Evolutionary conservation across 2,113 vertebrate genomes (phyloP), one percentile per base, ranked within the genome.

Genomic region (Catharus minimus): DNA sequence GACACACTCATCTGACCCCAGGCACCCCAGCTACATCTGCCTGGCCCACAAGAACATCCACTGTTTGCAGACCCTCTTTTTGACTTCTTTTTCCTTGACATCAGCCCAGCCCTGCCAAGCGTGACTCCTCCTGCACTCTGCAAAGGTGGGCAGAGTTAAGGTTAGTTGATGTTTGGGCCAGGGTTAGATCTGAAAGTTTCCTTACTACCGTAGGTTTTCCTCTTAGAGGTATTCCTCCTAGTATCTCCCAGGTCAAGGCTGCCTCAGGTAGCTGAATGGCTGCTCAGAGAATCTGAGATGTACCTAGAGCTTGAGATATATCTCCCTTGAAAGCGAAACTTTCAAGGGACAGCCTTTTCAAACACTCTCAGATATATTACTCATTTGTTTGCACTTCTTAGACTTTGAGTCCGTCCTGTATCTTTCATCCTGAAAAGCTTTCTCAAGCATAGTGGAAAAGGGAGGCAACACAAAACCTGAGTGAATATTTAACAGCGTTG

Each of bases 401-500:
- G 23, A 56, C 7, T 80, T 73, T 0, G 0, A 84, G 69, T 56
- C 24, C 2, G 1, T 60, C 36, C 22, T 32, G 2, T 60, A 28
- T 41, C 47, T 46, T 50, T 89, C 52, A 33, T 11, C 13, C 21
- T 84, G 57, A 87, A 44, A 89, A 69, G 12, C 32, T 68, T 75
- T 46, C 67, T 52, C 13, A 11, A 26, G 10, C 8, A 2, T 26
- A 67, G 57, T 2, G 5, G 55, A 23, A 72, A 82, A 80, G 15
- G 8, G 18, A 55, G 16, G 38, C 3, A 64, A 21, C 21, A 23
- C 7, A 64, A 86, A 44, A 50, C 49, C 44, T 22, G 24, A 27
- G 4, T 38, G 36, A 24, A 4, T 5, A 7, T 22, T n/a, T 41
- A 26, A 44, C 13, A 57, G 13, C 0, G 0, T 12, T 82, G 12